Evolutionary conservation across 1,140 invertebrate species (phyloP).

Genomic region (Alviniconcha marisindica): DNA sequence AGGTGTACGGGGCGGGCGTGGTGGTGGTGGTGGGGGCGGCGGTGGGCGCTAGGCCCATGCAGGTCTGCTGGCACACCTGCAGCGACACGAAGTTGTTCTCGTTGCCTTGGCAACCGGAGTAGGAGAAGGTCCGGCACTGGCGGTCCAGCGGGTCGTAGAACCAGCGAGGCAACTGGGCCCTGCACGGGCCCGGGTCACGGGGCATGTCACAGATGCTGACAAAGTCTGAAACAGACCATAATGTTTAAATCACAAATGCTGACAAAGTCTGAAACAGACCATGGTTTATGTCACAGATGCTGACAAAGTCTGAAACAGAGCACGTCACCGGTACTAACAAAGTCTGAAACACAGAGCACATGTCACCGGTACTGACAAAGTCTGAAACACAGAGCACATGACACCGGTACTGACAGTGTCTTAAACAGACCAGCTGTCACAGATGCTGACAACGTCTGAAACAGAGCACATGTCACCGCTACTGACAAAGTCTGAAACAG

Average conservation of each 20-base stretch:
- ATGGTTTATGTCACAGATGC: conserved; percentile 84
- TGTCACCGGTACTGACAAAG: conserved; percentile 81
- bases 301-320: conserved; percentile 44
- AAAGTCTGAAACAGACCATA: conserved; percentile 41
- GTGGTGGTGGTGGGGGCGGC: conserved; percentile 18
- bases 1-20: conserved; percentile 21
- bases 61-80: conserved; percentile 55
- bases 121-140: conserved; percentile 64
- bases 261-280: no score
- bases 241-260: no score
- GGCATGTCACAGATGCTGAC: conserved; percentile 84
- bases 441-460: no score
- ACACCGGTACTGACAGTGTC: conserved; percentile 80
- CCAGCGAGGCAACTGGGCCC: conserved; percentile 76
- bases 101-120: conserved; percentile 72
- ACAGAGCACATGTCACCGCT: no score
- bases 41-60: conserved; percentile 56
- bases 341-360: conserved; percentile 82
- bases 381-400: conserved; percentile 82
- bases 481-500: no score
- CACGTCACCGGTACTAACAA: no score
- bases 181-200: conserved; percentile 85
- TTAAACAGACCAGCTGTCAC: no score
- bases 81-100: conserved; percentile 65
- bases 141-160: conserved; percentile 58